Conservation (phyloP, 2,888 invertebrate genomes). For the Cerceris rybyensis region DNA sequence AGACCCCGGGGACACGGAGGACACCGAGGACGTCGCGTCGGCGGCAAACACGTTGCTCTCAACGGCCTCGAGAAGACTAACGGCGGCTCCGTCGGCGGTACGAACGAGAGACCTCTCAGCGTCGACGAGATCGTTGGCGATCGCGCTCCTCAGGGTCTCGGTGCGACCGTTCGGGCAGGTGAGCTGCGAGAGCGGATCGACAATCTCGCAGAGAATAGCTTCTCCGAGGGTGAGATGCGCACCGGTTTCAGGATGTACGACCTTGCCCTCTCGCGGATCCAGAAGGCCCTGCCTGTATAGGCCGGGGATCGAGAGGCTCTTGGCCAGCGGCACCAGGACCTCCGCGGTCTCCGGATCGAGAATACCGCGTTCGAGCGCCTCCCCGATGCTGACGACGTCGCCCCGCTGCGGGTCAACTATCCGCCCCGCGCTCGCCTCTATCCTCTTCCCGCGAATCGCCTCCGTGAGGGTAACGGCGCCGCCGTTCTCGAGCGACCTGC, state of each 20-base stretch:
- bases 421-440: slow-evolving; percentile 89
- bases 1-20: no score
- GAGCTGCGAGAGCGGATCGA: slow-evolving; percentile 91
- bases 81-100: slow-evolving; percentile 84
- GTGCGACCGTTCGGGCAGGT: slow-evolving; percentile 85
- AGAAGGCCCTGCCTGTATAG: slow-evolving; percentile 93
- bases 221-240: slow-evolving; percentile 89
- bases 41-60: slow-evolving; percentile 86
- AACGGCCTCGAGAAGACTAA: slow-evolving; percentile 89
- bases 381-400: slow-evolving; percentile 89
- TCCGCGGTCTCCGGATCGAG: slow-evolving; percentile 90
- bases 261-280: slow-evolving; percentile 87
- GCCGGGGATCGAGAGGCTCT: slow-evolving; percentile 91
- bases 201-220: slow-evolving; percentile 93
- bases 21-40: slow-evolving; percentile 58
- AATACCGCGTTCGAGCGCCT: slow-evolving; percentile 92
- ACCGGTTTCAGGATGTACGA: slow-evolving; percentile 95
- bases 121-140: slow-evolving; percentile 88
- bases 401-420: slow-evolving; percentile 93
- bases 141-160: slow-evolving; percentile 90
- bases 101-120: slow-evolving; percentile 87
- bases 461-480: slow-evolving; percentile 88
- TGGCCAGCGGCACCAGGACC: slow-evolving; percentile 90
- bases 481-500: slow-evolving; percentile 85
- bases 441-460: slow-evolving; percentile 87